phyloP scores from a whole-genome alignment of 2,797 vertebrate species.

The Hippopotamyrus pictus region DNA sequence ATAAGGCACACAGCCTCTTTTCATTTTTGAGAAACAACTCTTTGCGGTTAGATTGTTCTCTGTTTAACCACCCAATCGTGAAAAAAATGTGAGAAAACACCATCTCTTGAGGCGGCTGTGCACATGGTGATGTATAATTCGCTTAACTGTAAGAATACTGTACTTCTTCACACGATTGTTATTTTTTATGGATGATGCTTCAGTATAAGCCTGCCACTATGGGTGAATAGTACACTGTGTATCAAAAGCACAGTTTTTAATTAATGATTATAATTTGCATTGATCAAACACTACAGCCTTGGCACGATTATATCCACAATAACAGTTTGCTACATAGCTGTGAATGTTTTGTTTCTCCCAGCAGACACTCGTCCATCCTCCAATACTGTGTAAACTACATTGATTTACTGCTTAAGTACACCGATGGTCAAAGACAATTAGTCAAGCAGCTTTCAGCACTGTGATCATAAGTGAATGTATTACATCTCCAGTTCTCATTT shows the following conservation, averaged over 20 bases:
- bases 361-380: background rate
- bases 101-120: background rate
- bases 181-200: background rate
- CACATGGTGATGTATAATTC: background rate
- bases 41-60: background rate
- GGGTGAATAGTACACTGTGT: background rate
- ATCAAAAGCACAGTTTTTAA: background rate
- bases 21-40: background rate
- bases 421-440: background rate
- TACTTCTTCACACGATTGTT: background rate
- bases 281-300: background rate
- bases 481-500: background rate
- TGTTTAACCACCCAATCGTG: background rate
- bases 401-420: background rate
- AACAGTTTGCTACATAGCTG: background rate
- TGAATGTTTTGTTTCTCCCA: background rate
- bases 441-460: background rate
- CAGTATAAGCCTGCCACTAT: background rate
- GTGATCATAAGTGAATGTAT: background rate
- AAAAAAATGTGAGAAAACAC: background rate
- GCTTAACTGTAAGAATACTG: background rate
- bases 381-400: background rate
- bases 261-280: background rate
- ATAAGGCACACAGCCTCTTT: background rate
- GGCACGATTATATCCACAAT: background rate